Percentiles rank a stretch among this genome's conserved stretches.
Evolutionary conservation across 2,113 vertebrate species (phyloP).

Genomic region (Brevimyrus niger): DNA sequence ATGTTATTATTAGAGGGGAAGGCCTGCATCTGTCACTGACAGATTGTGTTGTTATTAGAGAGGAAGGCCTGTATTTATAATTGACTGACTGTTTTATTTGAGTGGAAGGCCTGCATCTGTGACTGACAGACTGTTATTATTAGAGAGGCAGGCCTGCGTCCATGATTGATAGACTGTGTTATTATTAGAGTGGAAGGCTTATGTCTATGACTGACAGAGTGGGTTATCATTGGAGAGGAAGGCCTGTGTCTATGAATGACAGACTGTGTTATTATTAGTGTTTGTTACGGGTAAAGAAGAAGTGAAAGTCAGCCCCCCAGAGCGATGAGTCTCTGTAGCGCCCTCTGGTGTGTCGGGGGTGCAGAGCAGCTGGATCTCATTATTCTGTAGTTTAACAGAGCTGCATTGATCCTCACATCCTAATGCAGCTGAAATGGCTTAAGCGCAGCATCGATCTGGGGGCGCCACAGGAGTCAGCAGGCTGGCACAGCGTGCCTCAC

Average conservation of each 20-base stretch:
- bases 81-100: neutral
- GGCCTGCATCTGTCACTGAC: neutral
- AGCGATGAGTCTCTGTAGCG: neutral
- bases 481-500: neutral
- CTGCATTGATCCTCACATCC: neutral
- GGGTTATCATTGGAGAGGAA: neutral
- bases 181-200: neutral
- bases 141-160: neutral
- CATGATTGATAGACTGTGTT: neutral
- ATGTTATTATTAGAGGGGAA: neutral
- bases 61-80: neutral
- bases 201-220: neutral
- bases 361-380: neutral
- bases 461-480: neutral
- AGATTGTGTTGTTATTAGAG: neutral
- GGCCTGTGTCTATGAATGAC: neutral
- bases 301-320: neutral
- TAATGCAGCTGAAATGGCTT: neutral
- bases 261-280: neutral
- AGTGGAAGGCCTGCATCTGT: neutral
- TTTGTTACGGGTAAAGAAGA: neutral
- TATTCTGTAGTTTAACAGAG: neutral
- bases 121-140: neutral
- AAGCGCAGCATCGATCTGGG: neutral
- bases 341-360: neutral